phyloP scores from a whole-genome alignment of 2,888 invertebrate species.

The Conus canariensis region DNA sequence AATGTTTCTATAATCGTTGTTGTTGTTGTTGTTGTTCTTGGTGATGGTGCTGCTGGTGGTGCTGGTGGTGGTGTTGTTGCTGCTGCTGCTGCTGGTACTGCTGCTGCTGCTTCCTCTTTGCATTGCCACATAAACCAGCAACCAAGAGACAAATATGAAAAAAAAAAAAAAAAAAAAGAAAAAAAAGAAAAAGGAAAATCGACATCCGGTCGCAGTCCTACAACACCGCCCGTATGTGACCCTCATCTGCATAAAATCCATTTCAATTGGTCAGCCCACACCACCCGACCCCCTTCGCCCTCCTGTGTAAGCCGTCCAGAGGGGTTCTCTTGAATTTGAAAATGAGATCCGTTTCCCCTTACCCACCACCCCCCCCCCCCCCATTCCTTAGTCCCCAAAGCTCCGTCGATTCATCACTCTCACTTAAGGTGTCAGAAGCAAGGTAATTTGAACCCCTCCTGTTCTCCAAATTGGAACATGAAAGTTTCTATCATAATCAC shows the following conservation, averaged over 20 bases:
- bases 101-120: neutral
- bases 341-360: neutral
- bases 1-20: neutral
- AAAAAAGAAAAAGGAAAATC: neutral
- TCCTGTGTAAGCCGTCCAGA: neutral
- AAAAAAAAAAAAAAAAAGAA: neutral
- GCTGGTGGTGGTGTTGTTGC: neutral
- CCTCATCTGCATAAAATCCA: slow-evolving; percentile 31
- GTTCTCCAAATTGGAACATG: slow-evolving; percentile 33
- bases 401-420: slow-evolving; percentile 22
- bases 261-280: slow-evolving; percentile 33
- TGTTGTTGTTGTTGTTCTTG: neutral
- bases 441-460: slow-evolving; percentile 22
- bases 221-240: neutral
- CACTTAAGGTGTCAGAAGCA: slow-evolving; percentile 26
- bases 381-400: neutral
- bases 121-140: neutral
- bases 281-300: neutral
- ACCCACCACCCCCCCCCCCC: too few relatives aligned
- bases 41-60: too few relatives aligned
- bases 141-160: neutral
- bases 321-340: slow-evolving; percentile 21
- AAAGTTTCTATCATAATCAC: slow-evolving; percentile 37
- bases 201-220: neutral
- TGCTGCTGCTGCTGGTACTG: neutral